Conservation (phyloP, 2,797 vertebrate genomes). For the Parotocinclus haroldoi region DNA sequence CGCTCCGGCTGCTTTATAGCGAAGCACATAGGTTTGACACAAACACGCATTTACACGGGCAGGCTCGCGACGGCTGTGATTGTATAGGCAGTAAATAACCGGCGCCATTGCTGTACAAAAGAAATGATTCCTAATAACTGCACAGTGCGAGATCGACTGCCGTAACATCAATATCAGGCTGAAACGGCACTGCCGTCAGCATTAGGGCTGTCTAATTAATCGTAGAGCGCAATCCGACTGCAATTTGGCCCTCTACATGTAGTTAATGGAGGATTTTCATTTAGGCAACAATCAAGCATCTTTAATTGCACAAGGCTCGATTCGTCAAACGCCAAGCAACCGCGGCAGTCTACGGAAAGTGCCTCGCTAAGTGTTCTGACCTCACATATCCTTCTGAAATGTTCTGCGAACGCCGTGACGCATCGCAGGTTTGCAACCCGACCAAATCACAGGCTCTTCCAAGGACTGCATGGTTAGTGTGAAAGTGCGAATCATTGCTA, state of each 20-base stretch:
- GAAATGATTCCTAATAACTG: slow-evolving; percentile 28
- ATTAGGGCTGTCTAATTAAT: slow-evolving; percentile 11
- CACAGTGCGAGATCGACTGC: background rate
- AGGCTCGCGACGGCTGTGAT: slow-evolving; percentile 3
- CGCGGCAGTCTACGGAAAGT: background rate
- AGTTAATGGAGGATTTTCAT: slow-evolving; percentile 14
- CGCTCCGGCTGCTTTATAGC: slow-evolving; percentile 55
- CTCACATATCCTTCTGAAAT: slow-evolving; percentile 5
- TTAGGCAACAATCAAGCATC: slow-evolving; percentile 8
- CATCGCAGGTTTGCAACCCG: slow-evolving; percentile 15
- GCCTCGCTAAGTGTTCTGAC: slow-evolving; percentile 4
- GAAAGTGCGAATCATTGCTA: slow-evolving; percentile 14
- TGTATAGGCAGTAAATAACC: slow-evolving; percentile 26
- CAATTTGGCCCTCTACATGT: background rate
- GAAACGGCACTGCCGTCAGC: background rate
- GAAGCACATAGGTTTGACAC: slow-evolving; percentile 54
- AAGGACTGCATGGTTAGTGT: slow-evolving; percentile 9
- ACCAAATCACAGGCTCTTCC: slow-evolving; percentile 16
- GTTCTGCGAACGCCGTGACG: slow-evolving; percentile 8
- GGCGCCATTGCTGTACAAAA: slow-evolving; percentile 9
- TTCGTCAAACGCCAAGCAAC: slow-evolving; percentile 4
- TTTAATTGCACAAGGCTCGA: background rate
- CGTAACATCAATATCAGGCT: background rate
- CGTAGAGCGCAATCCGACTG: background rate
- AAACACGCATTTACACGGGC: slow-evolving; percentile 24